Conservation (phyloP, 2,113 vertebrate genomes). For the Vombatus ursinus region DNA sequence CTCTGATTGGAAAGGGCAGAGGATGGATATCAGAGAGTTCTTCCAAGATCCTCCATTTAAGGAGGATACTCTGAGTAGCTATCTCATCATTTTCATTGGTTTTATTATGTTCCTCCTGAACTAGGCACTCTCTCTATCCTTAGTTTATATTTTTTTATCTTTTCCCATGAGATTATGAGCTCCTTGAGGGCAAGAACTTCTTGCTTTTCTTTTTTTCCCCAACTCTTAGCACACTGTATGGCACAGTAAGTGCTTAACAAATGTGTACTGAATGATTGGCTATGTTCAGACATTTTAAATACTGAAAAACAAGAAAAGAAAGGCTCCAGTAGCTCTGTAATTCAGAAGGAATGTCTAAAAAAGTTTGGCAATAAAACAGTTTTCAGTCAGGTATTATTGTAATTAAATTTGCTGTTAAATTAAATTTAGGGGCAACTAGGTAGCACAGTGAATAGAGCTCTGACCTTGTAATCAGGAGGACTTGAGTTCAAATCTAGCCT, state of each 20-base stretch:
- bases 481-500: too few relatives aligned
- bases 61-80: background rate
- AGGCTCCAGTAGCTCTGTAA: background rate
- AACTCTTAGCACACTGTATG: background rate
- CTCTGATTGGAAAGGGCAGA: background rate
- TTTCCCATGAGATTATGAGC: background rate
- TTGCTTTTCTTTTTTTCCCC: background rate
- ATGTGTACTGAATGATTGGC: background rate
- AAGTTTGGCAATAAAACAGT: conserved; percentile 1
- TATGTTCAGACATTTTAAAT: background rate
- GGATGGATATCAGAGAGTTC: background rate
- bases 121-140: background rate
- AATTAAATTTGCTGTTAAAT: background rate
- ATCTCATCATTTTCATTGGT: background rate
- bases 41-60: background rate
- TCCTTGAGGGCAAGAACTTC: background rate
- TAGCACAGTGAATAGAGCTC: too few relatives aligned
- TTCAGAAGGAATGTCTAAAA: conserved; percentile 5
- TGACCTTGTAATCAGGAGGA: too few relatives aligned
- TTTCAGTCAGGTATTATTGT: conserved; percentile 35
- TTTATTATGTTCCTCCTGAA: background rate
- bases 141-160: background rate
- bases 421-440: background rate
- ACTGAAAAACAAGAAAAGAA: background rate
- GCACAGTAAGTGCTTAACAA: background rate